phyloP scores from a whole-genome alignment of 2,888 invertebrate species.

The Mesorhabditis belari region DNA sequence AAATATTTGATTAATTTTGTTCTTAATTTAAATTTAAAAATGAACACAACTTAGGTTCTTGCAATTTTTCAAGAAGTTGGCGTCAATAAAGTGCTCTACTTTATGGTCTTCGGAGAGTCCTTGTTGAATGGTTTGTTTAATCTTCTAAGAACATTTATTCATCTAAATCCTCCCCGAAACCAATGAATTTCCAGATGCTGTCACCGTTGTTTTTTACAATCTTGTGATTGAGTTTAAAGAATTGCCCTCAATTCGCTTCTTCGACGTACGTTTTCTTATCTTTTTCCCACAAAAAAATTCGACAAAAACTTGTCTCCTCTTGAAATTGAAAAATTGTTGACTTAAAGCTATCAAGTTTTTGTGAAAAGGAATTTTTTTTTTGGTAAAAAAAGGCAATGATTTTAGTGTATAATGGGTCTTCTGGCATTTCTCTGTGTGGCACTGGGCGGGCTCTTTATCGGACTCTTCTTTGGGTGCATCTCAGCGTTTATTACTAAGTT shows the following conservation, averaged over 20 bases:
- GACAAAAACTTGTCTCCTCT: no score
- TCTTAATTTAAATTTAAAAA: no score
- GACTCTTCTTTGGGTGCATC: slow-evolving; percentile 57
- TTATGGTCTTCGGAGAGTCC: slow-evolving; percentile 62
- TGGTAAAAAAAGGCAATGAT: background rate
- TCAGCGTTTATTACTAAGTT: slow-evolving; percentile 56
- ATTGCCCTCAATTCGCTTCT: slow-evolving; percentile 35
- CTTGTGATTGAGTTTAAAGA: slow-evolving; percentile 57
- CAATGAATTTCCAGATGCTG: slow-evolving; percentile 59
- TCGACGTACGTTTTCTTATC: slow-evolving; percentile 33
- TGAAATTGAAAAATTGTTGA: no score
- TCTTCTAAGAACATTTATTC: background rate
- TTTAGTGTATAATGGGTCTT: slow-evolving; percentile 56
- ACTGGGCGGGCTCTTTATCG: slow-evolving; percentile 58
- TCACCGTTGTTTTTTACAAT: slow-evolving; percentile 61
- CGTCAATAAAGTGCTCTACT: slow-evolving; percentile 61
- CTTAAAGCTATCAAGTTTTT: no score
- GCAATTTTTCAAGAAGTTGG: slow-evolving; percentile 55
- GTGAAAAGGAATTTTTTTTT: background rate
- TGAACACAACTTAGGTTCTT: slow-evolving; percentile 34
- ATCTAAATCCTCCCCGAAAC: slow-evolving; percentile 1
- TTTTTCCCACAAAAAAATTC: background rate
- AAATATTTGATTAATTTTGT: background rate
- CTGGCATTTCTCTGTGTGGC: slow-evolving; percentile 59
- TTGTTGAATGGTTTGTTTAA: slow-evolving; percentile 59